phyloP scores from a whole-genome alignment of 1,140 invertebrate genomes.

The Rhizoglyphus robini region DNA sequence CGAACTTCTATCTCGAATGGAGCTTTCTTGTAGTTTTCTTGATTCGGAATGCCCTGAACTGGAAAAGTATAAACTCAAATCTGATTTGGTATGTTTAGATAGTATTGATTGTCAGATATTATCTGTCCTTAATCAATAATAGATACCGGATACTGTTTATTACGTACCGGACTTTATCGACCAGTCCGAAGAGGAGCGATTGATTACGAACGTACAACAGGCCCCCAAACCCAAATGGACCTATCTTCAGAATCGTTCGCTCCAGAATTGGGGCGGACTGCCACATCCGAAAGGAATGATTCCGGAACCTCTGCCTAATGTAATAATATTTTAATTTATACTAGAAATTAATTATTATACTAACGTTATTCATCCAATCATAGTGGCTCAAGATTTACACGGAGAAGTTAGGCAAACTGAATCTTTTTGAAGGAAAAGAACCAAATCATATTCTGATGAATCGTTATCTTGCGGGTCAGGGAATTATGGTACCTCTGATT shows the following conservation, averaged over 20 bases:
- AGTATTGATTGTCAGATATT: too few relatives aligned
- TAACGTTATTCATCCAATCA: slow-evolving; percentile 26
- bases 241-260: slow-evolving; percentile 66
- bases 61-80: not conserved
- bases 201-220: slow-evolving; percentile 51
- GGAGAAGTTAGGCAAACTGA: slow-evolving; percentile 52
- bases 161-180: slow-evolving; percentile 88
- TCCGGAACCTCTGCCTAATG: slow-evolving; percentile 61
- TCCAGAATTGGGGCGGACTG: slow-evolving; percentile 89
- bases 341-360: not conserved
- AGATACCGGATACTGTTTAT: slow-evolving; percentile 52
- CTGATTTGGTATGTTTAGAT: not conserved
- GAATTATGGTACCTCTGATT: slow-evolving; percentile 66
- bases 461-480: slow-evolving; percentile 84
- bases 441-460: slow-evolving; percentile 94
- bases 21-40: too few relatives aligned
- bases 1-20: too few relatives aligned
- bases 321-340: slow-evolving; percentile 11
- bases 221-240: slow-evolving; percentile 92
- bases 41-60: too few relatives aligned
- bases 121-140: too few relatives aligned
- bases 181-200: slow-evolving; percentile 55
- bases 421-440: slow-evolving; percentile 53
- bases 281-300: slow-evolving; percentile 88
- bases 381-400: slow-evolving; percentile 66